Percentiles rank a stretch among this genome's conserved stretches.
phyloP scores from a whole-genome alignment of 1,140 invertebrate species.

The Macrosteles quadrilineatus region DNA sequence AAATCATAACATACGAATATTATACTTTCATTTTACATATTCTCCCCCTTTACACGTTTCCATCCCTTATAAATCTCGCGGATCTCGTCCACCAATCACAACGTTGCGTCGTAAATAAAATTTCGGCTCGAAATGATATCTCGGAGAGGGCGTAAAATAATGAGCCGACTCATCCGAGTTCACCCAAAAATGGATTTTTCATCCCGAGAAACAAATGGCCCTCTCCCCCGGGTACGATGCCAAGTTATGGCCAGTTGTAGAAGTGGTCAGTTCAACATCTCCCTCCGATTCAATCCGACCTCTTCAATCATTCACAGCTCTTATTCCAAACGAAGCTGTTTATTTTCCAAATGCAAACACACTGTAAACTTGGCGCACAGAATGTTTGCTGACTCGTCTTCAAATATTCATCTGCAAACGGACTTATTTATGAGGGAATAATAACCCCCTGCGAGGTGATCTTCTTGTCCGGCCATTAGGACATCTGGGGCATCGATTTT shows the following conservation, averaged over 20 bases:
- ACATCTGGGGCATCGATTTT: too few species aligned
- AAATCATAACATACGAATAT: too few species aligned
- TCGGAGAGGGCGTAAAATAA: too few species aligned
- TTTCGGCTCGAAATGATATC: too few species aligned
- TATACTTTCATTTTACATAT: too few species aligned
- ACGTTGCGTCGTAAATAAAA: too few species aligned
- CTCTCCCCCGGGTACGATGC: neutral
- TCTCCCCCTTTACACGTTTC: too few species aligned
- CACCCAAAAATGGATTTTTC: neutral
- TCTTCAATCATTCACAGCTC: neutral
- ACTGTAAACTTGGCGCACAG: neutral
- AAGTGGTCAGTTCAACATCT: neutral
- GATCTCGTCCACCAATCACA: too few species aligned
- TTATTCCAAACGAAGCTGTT: conserved; percentile 13
- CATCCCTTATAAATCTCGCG: too few species aligned
- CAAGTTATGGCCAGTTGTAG: neutral
- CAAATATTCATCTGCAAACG: conserved; percentile 7
- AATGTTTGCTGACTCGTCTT: conserved; percentile 7
- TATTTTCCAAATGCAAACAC: conserved; percentile 9
- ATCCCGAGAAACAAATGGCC: conserved; percentile 7
- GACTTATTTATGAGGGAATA: conserved; percentile 16
- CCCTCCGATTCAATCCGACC: neutral
- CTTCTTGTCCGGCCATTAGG: neutral
- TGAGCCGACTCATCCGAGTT: too few species aligned
- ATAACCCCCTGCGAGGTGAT: neutral